Evolutionary conservation across 2,888 invertebrate genomes (phyloP).

Genomic region (Crocallis elinguaria): DNA sequence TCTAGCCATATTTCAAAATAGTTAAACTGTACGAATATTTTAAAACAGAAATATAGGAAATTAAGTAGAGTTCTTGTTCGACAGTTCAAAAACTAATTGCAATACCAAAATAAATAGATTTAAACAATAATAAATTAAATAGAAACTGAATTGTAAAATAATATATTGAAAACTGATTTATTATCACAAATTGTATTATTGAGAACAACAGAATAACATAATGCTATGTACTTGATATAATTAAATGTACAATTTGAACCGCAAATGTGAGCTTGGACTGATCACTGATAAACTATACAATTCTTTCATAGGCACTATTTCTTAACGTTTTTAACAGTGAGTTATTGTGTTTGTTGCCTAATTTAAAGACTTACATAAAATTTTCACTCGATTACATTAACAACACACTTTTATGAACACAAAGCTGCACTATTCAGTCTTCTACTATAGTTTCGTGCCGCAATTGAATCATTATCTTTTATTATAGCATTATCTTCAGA

Average conservation of each 20-base stretch:
- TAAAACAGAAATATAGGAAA: constrained; percentile 38
- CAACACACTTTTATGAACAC: constrained; percentile 49
- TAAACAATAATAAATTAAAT: constrained; percentile 33
- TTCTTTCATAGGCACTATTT: constrained; percentile 51
- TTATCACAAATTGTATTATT: constrained; percentile 25
- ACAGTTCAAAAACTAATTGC: constrained; percentile 18
- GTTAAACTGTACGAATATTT: constrained; percentile 65
- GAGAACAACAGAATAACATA: constrained; percentile 20
- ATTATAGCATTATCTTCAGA: constrained; percentile 3
- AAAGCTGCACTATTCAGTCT: constrained; percentile 68
- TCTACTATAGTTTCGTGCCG: constrained; percentile 55
- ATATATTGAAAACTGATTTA: constrained; percentile 26
- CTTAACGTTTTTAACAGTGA: constrained; percentile 51
- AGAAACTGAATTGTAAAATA: constrained; percentile 31
- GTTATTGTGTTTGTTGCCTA: constrained; percentile 59
- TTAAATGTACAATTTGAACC: too few relatives aligned
- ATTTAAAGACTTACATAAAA: constrained; percentile 47
- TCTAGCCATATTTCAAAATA: constrained; percentile 10
- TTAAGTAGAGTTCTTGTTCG: constrained; percentile 29
- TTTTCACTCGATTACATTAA: constrained; percentile 49
- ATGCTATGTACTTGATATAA: constrained; percentile 32
- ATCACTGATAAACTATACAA: constrained; percentile 22
- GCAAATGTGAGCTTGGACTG: too few relatives aligned
- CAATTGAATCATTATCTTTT: constrained; percentile 1
- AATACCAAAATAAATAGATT: constrained; percentile 24